A percentile compares a stretch with the other conserved stretches of the same genome.
Conservation (phyloP, 2,888 invertebrate genomes). For the Lottia gigantea region DNA sequence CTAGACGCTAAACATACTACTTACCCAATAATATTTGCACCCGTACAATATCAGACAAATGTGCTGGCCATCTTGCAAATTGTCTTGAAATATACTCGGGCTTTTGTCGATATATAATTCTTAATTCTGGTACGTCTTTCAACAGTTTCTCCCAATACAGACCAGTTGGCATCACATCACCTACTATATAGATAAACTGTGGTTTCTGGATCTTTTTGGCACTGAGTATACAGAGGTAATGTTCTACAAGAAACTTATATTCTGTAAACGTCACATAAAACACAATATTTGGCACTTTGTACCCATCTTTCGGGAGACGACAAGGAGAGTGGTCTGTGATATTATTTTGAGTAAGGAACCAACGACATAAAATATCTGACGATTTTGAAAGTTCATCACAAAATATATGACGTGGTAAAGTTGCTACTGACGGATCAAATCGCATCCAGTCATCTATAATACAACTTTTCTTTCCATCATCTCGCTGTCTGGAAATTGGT, state of each 20-base stretch:
- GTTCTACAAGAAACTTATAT: background rate
- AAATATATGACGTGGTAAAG: background rate
- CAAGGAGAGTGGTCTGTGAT: background rate
- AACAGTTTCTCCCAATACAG: background rate
- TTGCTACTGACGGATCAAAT: background rate
- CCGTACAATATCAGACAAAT: constrained; percentile 31
- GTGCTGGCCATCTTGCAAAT: constrained; percentile 15
- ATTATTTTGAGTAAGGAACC: background rate
- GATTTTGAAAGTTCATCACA: background rate
- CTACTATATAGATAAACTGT: background rate
- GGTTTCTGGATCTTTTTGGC: constrained; percentile 4
- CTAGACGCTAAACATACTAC: too few species aligned
- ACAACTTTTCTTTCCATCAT: background rate
- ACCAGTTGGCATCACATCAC: background rate
- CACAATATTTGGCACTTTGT: background rate
- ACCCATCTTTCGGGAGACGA: background rate
- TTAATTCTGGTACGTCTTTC: background rate
- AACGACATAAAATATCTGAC: background rate
- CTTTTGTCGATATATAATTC: constrained; percentile 3
- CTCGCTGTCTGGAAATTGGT: too few species aligned
- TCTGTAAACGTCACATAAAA: background rate
- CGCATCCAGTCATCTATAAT: background rate
- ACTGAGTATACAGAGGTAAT: background rate
- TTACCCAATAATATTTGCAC: constrained; percentile 30
- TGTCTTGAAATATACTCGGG: constrained; percentile 9